These are phyloP conservation scores for Premnoplex brunnescens DNA, from an alignment of 2,797 vertebrate genomes.

Conservation along the genomic window DNA sequence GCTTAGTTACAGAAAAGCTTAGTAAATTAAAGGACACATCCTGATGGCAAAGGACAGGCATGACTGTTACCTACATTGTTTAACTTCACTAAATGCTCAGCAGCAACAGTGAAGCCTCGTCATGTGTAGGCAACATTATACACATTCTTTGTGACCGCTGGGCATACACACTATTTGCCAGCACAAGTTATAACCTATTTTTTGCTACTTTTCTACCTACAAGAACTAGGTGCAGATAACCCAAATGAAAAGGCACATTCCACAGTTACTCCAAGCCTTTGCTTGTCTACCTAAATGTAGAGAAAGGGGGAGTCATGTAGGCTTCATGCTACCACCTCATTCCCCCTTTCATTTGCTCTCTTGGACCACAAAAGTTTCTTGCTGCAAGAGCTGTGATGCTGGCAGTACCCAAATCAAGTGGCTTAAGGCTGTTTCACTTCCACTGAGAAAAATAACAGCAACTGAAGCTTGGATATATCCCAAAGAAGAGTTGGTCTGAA, in stretches of 20 bases:
- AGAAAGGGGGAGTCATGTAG: background rate
- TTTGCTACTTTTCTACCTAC: background rate
- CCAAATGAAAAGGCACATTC: background rate
- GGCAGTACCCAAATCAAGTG: background rate
- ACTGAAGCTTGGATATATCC: background rate
- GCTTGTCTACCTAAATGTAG: background rate
- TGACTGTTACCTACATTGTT: background rate
- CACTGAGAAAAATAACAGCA: background rate
- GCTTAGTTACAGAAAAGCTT: background rate
- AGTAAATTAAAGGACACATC: background rate
- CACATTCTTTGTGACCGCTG: background rate
- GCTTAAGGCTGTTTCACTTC: background rate
- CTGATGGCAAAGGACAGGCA: background rate
- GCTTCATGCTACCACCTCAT: background rate
- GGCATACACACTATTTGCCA: background rate
- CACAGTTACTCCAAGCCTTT: background rate
- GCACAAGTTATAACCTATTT: background rate
- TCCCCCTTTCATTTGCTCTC: background rate
- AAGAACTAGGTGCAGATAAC: background rate
- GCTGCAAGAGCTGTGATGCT: background rate
- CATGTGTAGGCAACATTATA: background rate
- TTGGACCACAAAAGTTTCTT: background rate
- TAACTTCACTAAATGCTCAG: background rate
- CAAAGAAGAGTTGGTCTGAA: background rate
- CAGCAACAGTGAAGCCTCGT: background rate